Base-by-base conservation (phyloP, 1,140 invertebrate species). In the Melitaea cinxia region DNA sequence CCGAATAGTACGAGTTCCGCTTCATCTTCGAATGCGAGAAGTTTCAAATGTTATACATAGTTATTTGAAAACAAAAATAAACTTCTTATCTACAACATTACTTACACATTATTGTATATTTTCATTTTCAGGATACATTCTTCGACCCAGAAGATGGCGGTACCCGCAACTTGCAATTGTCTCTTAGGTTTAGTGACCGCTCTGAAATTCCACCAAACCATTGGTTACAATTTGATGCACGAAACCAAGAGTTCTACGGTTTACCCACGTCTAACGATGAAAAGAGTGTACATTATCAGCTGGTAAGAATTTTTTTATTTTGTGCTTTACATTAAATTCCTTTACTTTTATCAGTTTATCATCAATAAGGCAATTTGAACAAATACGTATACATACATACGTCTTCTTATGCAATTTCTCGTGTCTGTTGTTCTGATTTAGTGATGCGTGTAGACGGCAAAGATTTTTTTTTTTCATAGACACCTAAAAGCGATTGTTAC, bases 221-320 rank as follows among this genome's bases (percentile, higher is more conserved):
- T 76, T 98, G 97, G 97, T 86, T 98, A 45, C 96, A 97, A 83
- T 98, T 98, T 80, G 96, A 98, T 79, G 91, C 91, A 1, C 96
- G 95, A 62, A 97, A 97, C 91, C 95, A 97, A 80, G 96, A 97
- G 92, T 97, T 98, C 81, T 97, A 94, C 84, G 97, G 97, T 1
- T 92, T 98, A 21, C 97, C 97, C 4, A 89, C 95, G 35, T 78
- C 91, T 3, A 88, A 89, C 1, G 94, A 97, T 80, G 91, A 93
- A 3, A 95, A 95, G 3, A 92, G 93, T 26, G 93, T 93, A 59
- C 95, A 96, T 71, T 98, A 97, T 82, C 93, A 96, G 65, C 83
- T 98, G 76, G 94, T 96, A 33, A 70, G 73, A 19, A 35, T 59
- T 33, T 49, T 14, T 33, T 52, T 5, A 53, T 14, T 33, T 52